Evolutionary conservation across 2,888 invertebrate species (phyloP).

Genomic region (Deilephila porcellus): DNA sequence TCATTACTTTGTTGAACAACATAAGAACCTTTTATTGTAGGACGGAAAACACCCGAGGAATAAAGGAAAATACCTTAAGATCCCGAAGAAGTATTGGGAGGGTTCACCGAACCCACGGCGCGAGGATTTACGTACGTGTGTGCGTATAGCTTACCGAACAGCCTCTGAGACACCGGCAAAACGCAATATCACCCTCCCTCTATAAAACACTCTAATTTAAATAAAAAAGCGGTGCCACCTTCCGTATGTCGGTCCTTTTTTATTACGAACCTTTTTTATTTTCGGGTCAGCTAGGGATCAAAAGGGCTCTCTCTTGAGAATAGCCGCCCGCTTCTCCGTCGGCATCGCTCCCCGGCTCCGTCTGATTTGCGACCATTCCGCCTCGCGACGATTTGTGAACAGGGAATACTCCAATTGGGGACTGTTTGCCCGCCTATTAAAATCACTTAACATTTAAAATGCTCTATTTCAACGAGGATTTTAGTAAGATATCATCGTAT

Average conservation of each 20-base stretch:
- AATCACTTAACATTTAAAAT: constrained; percentile 76
- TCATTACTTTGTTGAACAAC: constrained; percentile 44
- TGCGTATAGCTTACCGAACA: constrained; percentile 70
- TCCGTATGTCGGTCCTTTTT: constrained; percentile 84
- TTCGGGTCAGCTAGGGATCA: constrained; percentile 85
- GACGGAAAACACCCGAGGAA: constrained; percentile 53
- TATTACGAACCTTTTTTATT: constrained; percentile 85
- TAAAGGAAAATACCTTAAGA: constrained; percentile 62
- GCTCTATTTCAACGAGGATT: constrained; percentile 42
- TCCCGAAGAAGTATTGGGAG: constrained; percentile 65
- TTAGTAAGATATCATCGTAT: background rate
- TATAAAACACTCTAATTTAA: constrained; percentile 85
- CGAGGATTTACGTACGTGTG: constrained; percentile 66
- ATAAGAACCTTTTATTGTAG: constrained; percentile 50
- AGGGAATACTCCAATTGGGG: constrained; percentile 81
- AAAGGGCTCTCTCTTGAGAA: constrained; percentile 81
- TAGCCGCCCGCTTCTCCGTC: constrained; percentile 47
- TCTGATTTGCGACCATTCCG: constrained; percentile 81
- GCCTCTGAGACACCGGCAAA: constrained; percentile 79
- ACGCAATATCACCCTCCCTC: constrained; percentile 83
- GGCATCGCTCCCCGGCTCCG: constrained; percentile 58
- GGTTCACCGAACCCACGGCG: constrained; percentile 64
- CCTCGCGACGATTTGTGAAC: constrained; percentile 82
- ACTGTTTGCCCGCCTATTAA: constrained; percentile 80
- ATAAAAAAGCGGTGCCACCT: constrained; percentile 85